Base-by-base conservation (phyloP, 2,113 vertebrate species). In the Amia ocellicauda region DNA sequence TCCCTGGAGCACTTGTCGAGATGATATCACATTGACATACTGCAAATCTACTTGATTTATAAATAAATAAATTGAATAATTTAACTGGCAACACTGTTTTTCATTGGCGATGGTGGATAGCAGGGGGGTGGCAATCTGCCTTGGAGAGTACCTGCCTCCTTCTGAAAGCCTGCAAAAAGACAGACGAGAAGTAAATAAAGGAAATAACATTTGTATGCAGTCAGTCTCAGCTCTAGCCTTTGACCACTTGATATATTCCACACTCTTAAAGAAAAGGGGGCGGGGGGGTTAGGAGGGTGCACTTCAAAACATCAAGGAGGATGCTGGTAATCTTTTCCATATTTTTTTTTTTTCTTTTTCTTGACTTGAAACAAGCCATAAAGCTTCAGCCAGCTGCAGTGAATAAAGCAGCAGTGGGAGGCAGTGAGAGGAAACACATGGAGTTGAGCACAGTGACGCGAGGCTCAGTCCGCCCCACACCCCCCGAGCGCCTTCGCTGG, bases 321-420 rank as follows among this genome's bases (percentile, higher is more conserved):
- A 87, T 82, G 77, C 77, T 82, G 83, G 83, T 91, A 92, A 93
- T 92, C 85, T 87, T 89, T 92, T 91, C 91, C 90, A 93, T 86
- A 92, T 91, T 92, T 79, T 81, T 81, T 58, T 83, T 85, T 82
- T 82, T 83, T 86, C 85, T 84, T 84, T 88, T 81, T 85, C 78
- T 80, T 79, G 76, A 85, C 84, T 88, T 88, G 83, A 89, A 91
- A 86, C 90, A 84, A 88, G 81, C 87, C 86, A 74, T 85, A 86
- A 90, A 89, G 78, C 72, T 73, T 69, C 42, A 80, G 74, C 77
- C 90, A 92, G 88, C 88, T 89, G 84, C 82, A 84, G 84, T 82
- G 83, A 90, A 89, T 90, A 88, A 91, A 91, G 81, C 22, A 80
- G 76, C 81, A 59, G 79, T 79, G 81, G 83, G 85, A 83, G 88